phyloP scores from a whole-genome alignment of 2,888 invertebrate genomes.

The Pelosia muscerda region DNA sequence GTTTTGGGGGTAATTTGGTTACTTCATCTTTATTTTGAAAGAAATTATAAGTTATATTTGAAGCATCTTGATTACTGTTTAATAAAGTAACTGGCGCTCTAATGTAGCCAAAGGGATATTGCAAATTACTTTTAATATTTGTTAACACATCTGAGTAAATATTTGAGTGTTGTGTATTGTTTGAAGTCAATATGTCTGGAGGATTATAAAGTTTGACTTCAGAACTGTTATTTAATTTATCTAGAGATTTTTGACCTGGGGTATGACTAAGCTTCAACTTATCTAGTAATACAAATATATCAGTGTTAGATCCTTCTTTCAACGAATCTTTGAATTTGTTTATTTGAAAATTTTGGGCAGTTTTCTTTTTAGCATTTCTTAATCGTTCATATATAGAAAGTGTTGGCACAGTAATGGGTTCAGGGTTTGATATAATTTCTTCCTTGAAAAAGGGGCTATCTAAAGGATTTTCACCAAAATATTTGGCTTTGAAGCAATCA shows the following conservation, averaged over 20 bases:
- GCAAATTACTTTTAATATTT: slow-evolving; percentile 66
- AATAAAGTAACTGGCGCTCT: slow-evolving; percentile 19
- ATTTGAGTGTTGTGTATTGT: slow-evolving; percentile 58
- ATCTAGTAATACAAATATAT: slow-evolving; percentile 56
- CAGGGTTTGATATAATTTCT: slow-evolving; percentile 81
- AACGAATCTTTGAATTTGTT: slow-evolving; percentile 30
- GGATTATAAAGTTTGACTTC: slow-evolving; percentile 22
- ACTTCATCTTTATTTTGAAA: slow-evolving; percentile 60
- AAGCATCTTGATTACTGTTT: slow-evolving; percentile 17
- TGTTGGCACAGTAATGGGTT: slow-evolving; percentile 69
- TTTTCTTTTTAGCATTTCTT: slow-evolving; percentile 22
- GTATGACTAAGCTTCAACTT: slow-evolving; percentile 53
- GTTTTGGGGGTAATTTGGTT: slow-evolving; percentile 43
- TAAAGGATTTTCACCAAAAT: slow-evolving; percentile 91
- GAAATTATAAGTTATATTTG: slow-evolving; percentile 51
- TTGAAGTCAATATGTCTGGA: slow-evolving; percentile 26
- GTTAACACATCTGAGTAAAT: slow-evolving; percentile 82
- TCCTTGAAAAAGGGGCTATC: slow-evolving; percentile 91
- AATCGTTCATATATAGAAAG: slow-evolving; percentile 53
- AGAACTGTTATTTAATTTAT: slow-evolving; percentile 41
- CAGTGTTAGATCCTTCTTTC: slow-evolving; percentile 38
- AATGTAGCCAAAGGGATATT: slow-evolving; percentile 18
- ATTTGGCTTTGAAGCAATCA: slow-evolving; percentile 91
- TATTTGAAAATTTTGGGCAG: slow-evolving; percentile 38
- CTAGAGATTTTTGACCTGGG: slow-evolving; percentile 33